Evolutionary conservation across 2,797 vertebrate genomes (phyloP).

Genomic region (Amniataba percoides): DNA sequence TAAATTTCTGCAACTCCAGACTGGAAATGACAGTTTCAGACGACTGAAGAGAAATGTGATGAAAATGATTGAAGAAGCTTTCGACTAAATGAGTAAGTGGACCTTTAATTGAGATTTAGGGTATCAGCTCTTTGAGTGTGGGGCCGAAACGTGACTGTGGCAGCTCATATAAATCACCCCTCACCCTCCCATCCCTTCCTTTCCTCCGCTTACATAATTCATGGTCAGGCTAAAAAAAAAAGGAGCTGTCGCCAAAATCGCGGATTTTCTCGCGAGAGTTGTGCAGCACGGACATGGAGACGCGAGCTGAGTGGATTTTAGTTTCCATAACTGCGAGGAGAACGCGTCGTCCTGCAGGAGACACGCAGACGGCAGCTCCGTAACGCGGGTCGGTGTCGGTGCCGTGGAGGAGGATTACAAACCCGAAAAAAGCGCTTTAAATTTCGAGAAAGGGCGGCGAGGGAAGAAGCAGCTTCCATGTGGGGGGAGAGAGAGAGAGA

Average conservation of each 20-base stretch:
- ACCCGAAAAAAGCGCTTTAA: background rate
- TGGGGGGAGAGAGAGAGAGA: slow-evolving; percentile 37
- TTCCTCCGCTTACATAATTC: background rate
- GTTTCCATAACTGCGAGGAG: slow-evolving; percentile 29
- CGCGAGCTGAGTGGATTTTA: slow-evolving; percentile 30
- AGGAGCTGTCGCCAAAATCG: background rate
- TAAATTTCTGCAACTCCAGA: too few relatives aligned
- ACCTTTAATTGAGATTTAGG: background rate
- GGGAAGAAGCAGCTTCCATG: slow-evolving; percentile 37
- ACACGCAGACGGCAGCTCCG: background rate
- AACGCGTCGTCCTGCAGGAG: background rate
- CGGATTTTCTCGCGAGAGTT: slow-evolving; percentile 75
- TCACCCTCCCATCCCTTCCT: too few relatives aligned
- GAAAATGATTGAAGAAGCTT: background rate
- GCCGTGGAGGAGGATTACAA: background rate
- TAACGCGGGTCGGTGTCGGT: background rate
- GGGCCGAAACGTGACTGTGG: too few relatives aligned
- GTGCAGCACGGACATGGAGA: slow-evolving; percentile 37
- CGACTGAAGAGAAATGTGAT: too few relatives aligned
- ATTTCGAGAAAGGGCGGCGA: slow-evolving; percentile 44
- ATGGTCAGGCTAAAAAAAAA: background rate
- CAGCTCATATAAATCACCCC: background rate
- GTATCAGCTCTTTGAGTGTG: background rate
- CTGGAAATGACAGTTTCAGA: too few relatives aligned
- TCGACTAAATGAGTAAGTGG: background rate